Conservation (phyloP, 2,888 invertebrate genomes). For the Noctua comes region DNA sequence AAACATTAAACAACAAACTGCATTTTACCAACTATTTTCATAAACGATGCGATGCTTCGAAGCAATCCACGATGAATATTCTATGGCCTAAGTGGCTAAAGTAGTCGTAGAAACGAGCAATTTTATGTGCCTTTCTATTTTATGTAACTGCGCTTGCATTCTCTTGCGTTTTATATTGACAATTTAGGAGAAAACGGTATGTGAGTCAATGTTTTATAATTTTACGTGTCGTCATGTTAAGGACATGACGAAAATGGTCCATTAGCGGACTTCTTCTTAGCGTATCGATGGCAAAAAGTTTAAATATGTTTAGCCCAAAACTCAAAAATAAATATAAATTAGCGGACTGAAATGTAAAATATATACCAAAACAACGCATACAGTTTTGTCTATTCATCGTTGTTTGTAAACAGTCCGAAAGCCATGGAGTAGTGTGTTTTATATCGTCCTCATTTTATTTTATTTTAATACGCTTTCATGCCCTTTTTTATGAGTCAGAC, state of each 20-base stretch:
- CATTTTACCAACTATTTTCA: conserved; percentile 10
- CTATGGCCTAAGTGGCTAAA: conserved; percentile 18
- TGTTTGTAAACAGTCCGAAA: neutral
- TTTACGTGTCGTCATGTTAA: neutral
- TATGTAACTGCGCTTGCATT: conserved; percentile 15
- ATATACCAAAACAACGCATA: too few relatives aligned
- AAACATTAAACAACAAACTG: conserved; percentile 3
- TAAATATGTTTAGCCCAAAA: too few relatives aligned
- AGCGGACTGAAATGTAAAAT: too few relatives aligned
- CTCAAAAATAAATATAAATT: too few relatives aligned
- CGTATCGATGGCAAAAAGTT: too few relatives aligned
- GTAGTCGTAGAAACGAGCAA: conserved; percentile 5
- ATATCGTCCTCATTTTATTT: neutral
- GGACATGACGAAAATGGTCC: neutral
- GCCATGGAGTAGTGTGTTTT: too few relatives aligned
- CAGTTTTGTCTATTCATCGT: too few relatives aligned
- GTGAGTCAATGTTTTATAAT: conserved; percentile 1
- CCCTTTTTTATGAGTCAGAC: too few relatives aligned
- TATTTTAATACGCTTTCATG: too few relatives aligned
- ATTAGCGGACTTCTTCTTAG: neutral
- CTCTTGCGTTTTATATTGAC: conserved; percentile 12
- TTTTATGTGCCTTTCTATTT: conserved; percentile 11
- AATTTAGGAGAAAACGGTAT: conserved; percentile 18
- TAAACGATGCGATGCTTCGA: conserved; percentile 18
- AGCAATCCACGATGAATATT: conserved; percentile 23